Conservation (phyloP, 2,888 invertebrate genomes). For the Nemoura dubitans region DNA sequence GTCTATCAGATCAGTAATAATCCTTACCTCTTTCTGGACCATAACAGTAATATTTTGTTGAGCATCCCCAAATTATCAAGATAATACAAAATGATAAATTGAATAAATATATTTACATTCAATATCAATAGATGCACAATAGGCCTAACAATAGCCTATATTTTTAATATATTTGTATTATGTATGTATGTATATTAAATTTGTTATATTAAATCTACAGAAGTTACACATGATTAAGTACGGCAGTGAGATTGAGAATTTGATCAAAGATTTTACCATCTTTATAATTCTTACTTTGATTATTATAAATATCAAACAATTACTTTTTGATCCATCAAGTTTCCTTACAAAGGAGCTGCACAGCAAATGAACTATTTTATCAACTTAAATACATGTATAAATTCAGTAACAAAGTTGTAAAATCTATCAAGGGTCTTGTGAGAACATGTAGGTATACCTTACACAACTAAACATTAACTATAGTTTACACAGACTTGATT, state of each 20-base stretch:
- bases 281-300: background rate
- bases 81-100: background rate
- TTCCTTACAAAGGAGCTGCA: background rate
- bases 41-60: background rate
- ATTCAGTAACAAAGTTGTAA: background rate
- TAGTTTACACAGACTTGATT: background rate
- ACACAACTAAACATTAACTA: background rate
- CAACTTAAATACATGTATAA: background rate
- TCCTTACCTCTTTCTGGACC: background rate
- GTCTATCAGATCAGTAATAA: background rate
- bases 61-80: conserved; percentile 12
- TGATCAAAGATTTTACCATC: conserved; percentile 24
- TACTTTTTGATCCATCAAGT: background rate
- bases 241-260: conserved; percentile 40
- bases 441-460: background rate
- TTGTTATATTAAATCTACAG: conserved; percentile 28
- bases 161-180: no score
- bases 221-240: conserved; percentile 32
- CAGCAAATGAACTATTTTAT: background rate
- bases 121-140: background rate
- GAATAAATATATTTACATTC: background rate
- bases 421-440: background rate
- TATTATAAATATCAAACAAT: conserved; percentile 1
- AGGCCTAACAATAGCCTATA: conserved; percentile 4
- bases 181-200: conserved; percentile 26